Evolutionary conservation across 2,113 vertebrate species (phyloP).

Genomic region (Pangasianodon hypophthalmus): DNA sequence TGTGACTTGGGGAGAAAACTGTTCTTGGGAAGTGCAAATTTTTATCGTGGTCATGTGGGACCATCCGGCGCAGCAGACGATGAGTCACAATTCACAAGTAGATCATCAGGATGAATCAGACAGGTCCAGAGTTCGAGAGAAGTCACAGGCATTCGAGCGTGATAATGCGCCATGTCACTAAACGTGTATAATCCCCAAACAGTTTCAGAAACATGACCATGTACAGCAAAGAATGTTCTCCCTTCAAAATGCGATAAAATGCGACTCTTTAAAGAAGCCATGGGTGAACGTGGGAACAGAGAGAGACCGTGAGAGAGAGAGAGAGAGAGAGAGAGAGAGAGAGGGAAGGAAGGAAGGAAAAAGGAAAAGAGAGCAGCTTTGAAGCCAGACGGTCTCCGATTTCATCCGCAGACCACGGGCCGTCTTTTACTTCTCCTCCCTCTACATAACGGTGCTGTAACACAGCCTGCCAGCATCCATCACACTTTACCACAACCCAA

Average conservation of each 20-base stretch:
- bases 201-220: neutral
- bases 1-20: neutral
- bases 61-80: neutral
- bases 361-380: conserved; percentile 19
- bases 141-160: neutral
- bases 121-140: neutral
- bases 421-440: conserved; percentile 33
- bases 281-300: conserved; percentile 1
- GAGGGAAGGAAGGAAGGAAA: neutral
- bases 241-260: too few relatives aligned
- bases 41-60: neutral
- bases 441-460: conserved; percentile 16
- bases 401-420: conserved; percentile 49
- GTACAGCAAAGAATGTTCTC: neutral
- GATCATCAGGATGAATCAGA: neutral
- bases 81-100: neutral
- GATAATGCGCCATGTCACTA: neutral
- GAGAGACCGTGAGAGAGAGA: neutral
- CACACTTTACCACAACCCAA: conserved; percentile 44
- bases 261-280: neutral
- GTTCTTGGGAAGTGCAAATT: neutral
- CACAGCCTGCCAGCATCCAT: conserved; percentile 37
- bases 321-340: neutral
- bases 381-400: conserved; percentile 45
- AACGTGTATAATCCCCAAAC: neutral